Conservation (phyloP, 2,113 vertebrate species). For the Corydoras maculifer region DNA sequence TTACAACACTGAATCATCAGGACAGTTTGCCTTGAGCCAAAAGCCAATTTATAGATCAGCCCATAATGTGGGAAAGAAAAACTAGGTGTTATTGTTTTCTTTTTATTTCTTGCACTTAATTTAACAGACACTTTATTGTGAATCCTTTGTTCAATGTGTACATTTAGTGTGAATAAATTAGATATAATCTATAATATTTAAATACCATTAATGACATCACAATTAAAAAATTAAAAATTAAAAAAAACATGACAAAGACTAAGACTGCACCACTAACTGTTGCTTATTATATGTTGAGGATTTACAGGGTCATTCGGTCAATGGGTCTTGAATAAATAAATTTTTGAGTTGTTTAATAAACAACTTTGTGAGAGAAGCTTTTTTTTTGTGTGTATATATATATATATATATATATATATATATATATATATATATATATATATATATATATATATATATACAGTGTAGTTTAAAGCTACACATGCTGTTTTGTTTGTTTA, state of each 20-base stretch:
- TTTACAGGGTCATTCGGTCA: conserved; percentile 34
- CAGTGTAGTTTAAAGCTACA: conserved; percentile 18
- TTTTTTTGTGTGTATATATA: not conserved
- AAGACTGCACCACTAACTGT: conserved; percentile 18
- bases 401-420: too few species aligned
- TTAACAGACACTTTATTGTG: conserved; percentile 5
- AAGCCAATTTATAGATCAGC: conserved; percentile 2
- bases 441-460: too few species aligned
- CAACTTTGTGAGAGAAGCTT: conserved; percentile 10
- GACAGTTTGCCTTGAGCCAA: not conserved
- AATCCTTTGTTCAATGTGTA: conserved; percentile 39
- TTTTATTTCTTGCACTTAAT: conserved; percentile 27
- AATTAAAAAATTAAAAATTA: too few species aligned
- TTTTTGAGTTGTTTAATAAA: conserved; percentile 18
- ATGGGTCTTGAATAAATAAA: conserved; percentile 18
- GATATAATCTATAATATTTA: conserved; percentile 54
- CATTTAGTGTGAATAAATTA: conserved; percentile 74
- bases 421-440: too few species aligned
- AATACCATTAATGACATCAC: conserved; percentile 53
- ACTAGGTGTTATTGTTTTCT: not conserved
- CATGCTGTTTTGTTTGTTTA: conserved; percentile 22
- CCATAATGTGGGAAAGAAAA: not conserved
- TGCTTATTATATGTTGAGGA: conserved; percentile 25
- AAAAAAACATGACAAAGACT: conserved; percentile 38
- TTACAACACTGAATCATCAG: conserved; percentile 22